Percentiles rank a stretch among this genome's conserved stretches.
Conservation (phyloP, 2,888 invertebrate genomes). For the Bursaphelenchus okinawaensis region DNA sequence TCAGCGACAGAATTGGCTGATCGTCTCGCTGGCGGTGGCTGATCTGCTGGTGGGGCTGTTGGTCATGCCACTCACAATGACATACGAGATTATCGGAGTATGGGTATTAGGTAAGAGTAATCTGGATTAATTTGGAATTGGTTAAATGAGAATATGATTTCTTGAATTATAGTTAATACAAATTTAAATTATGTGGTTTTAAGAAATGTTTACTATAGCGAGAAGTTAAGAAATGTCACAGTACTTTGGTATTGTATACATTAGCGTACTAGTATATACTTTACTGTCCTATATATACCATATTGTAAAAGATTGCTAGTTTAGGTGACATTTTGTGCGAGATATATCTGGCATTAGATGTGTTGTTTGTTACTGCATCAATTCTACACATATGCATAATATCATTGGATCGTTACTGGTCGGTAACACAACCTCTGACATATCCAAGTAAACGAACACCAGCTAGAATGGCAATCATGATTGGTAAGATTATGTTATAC, state of each 20-base stretch:
- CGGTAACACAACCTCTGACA: constrained; percentile 52
- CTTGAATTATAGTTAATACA: too few relatives aligned
- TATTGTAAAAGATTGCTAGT: constrained; percentile 16
- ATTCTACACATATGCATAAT: constrained; percentile 60
- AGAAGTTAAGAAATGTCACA: too few relatives aligned
- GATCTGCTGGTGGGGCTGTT: constrained; percentile 60
- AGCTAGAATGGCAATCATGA: constrained; percentile 48
- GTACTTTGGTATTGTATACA: not conserved
- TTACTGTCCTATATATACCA: too few relatives aligned
- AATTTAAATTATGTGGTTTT: too few relatives aligned
- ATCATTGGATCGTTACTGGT: constrained; percentile 55
- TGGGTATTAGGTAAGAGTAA: constrained; percentile 61
- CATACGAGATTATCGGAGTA: constrained; percentile 62
- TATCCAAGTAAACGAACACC: constrained; percentile 54
- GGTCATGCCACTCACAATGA: constrained; percentile 61
- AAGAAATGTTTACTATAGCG: too few relatives aligned
- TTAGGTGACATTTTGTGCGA: constrained; percentile 60
- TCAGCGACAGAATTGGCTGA: constrained; percentile 61
- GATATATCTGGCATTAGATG: constrained; percentile 62
- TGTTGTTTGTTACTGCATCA: constrained; percentile 62
- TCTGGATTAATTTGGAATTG: not conserved
- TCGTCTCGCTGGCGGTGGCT: constrained; percentile 58
- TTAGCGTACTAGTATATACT: constrained; percentile 4
- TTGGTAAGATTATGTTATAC: constrained; percentile 34
- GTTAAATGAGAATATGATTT: too few relatives aligned